A percentile compares a stretch with the other conserved stretches of the same genome.
phyloP scores from a whole-genome alignment of 2,113 vertebrate genomes.

The Arizona elegans region DNA sequence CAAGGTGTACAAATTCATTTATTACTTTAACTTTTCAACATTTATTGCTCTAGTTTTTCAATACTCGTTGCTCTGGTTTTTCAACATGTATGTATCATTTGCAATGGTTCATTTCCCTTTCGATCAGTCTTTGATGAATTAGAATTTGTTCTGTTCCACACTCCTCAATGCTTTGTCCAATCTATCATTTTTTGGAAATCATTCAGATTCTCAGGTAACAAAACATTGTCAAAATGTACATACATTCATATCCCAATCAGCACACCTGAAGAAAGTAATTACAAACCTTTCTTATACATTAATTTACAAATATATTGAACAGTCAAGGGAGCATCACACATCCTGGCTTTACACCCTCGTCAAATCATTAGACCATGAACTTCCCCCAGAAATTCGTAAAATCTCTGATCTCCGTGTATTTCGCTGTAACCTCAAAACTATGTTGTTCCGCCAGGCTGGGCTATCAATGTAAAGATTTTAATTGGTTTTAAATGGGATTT shows the following conservation, averaged over 20 bases:
- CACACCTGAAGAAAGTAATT: background rate
- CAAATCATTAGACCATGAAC: background rate
- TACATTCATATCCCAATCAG: background rate
- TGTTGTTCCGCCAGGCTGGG: too few relatives aligned
- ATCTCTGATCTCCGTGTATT: too few relatives aligned
- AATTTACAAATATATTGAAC: background rate
- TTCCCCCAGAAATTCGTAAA: too few relatives aligned
- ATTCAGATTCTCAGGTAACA: background rate
- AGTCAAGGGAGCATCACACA: background rate
- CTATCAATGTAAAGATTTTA: too few relatives aligned
- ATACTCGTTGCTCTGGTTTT: background rate
- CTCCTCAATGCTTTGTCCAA: background rate
- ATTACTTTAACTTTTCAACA: background rate
- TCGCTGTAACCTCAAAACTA: too few relatives aligned
- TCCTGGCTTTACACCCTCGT: background rate
- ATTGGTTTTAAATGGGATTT: too few relatives aligned
- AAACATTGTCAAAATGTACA: background rate
- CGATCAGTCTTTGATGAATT: background rate
- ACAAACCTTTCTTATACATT: background rate
- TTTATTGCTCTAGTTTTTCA: background rate
- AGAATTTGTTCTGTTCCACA: background rate
- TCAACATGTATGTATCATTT: background rate
- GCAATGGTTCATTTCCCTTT: background rate
- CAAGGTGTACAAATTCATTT: background rate
- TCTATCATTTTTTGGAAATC: background rate